These are phyloP conservation scores for Drosophila sp. DNA, from an alignment of 1,140 invertebrate genomes.

Conservation along the genomic window DNA sequence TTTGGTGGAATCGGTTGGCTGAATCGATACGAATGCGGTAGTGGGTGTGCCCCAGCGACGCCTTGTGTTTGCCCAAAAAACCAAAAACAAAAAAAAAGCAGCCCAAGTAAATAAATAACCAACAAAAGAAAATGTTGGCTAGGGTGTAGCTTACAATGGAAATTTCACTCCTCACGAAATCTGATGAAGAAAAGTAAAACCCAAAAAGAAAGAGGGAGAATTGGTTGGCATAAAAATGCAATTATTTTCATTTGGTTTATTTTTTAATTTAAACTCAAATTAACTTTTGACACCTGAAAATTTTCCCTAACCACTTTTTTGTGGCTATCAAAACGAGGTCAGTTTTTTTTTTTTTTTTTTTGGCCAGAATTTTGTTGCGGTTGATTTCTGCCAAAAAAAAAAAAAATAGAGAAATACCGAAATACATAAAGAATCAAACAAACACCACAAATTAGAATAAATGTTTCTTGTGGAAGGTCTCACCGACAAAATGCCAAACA, in stretches of 20 bases:
- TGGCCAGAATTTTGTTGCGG: constrained; percentile 40
- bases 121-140: constrained; percentile 14
- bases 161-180: constrained; percentile 19
- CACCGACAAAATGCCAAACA: constrained; percentile 60
- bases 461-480: constrained; percentile 70
- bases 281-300: constrained; percentile 14
- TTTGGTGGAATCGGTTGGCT: constrained; percentile 62
- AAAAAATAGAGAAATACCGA: constrained; percentile 16
- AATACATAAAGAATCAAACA: constrained; percentile 21
- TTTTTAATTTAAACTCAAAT: constrained; percentile 33
- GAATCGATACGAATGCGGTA: constrained; percentile 62
- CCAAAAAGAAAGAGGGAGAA: neutral
- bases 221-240: constrained; percentile 9
- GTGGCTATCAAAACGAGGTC: constrained; percentile 52
- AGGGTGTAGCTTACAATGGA: constrained; percentile 15
- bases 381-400: constrained; percentile 47
- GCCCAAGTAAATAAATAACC: constrained; percentile 7
- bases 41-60: constrained; percentile 62
- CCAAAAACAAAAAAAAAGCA: neutral
- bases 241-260: constrained; percentile 28
- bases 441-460: constrained; percentile 76
- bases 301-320: constrained; percentile 40
- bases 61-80: constrained; percentile 61
- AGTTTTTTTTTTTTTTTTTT: constrained; percentile 31
- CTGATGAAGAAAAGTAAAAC: constrained; percentile 12